Base-by-base conservation (phyloP, 2,888 invertebrate species). In the Salticus scenicus region DNA sequence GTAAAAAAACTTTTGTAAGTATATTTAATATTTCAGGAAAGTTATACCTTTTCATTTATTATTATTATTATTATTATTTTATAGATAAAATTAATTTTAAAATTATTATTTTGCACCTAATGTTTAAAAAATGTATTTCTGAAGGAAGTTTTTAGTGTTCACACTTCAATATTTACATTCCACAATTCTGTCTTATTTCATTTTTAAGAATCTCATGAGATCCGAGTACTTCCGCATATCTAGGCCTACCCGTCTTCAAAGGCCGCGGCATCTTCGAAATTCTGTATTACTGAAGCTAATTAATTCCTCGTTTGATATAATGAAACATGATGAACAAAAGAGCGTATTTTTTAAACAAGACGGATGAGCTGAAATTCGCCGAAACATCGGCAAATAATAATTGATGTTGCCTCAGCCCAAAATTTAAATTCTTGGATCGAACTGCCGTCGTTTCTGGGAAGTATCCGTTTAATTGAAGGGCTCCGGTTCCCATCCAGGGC, bases 331-430 rank as follows among this genome's bases (percentile, higher is more conserved):
- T 24, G 57, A 24, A 57, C 57, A 57, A 57, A 47, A 57, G 57
- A 57, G 57, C 24, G 57, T 57, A 57, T 57, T 57, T 57, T 57
- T 57, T 57, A 57, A 57, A 57, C 24, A 57, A 57, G 57, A 57
- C 57, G 57, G 57, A 57, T 57, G 24, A 12, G 57, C 24, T 57
- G 24, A 57, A 57, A 24, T 57, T 57, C 57, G 20, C 20, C 2
- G 57, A 57, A 57, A 57, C 57, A 24, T 57, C 4, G 17, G 42
- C 42, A 24, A 57, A 57, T 24, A 57, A 24, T 57, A 57, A 57
- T 57, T 57, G 57, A 57, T 57, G 57, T 2, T 57, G 2, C 7
- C 4, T 24, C 5, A 57, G 12, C 57, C 24, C 12, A 57, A 5
- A 57, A 57, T 57, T 57, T 17, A 20, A n/a, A n/a, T n/a, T n/a